Evolutionary conservation across 2,888 invertebrate species (phyloP), one percentile per base, ranked within the genome.

Genomic region (Macrophya annulata): DNA sequence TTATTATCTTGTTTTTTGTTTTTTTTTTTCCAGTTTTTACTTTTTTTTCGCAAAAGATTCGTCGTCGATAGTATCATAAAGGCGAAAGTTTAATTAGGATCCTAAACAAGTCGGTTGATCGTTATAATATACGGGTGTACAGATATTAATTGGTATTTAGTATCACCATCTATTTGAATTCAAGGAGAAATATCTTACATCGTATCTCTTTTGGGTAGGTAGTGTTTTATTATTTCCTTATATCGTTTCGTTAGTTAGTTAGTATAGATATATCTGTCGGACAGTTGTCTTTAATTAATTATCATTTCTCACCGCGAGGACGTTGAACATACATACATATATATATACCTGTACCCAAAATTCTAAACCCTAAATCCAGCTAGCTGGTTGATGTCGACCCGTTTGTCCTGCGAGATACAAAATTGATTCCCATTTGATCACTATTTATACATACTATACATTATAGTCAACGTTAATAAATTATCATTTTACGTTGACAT

Each of bases 1-100:
- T 31, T 31, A 31, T 31, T 31, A 31, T 31, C n/a, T n/a, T n/a
- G n/a, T n/a, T 25, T 12, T 65, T 65, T 37, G 4, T 40, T 71
- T 15, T 71, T 4, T n/a, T 43, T 72, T 12, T 21, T n/a, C 10
- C n/a, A n/a, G n/a, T n/a, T n/a, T n/a, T n/a, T n/a, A n/a, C n/a
- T n/a, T 31, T 31, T 43, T 43, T 21, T 74, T 77, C 17, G 77
- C 55, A 51, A 55, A 77, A 17, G 45, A 45, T 21, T 55, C 10
- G n/a, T 55, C 37, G 62, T 15, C 25, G 79, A 21, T 62, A 5
- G 59, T 40, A 51, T 5, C 31, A 43, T 43, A 40, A 21, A 59
- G 79, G 79, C 79, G 51, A 25, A 48, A 55, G 77, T 77, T 77
- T 77, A 81, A 81, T 81, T 81, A 81, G 79, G 59, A 21, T n/a